Evolutionary conservation across 2,888 invertebrate species (phyloP).

Genomic region (Drosophila merina): DNA sequence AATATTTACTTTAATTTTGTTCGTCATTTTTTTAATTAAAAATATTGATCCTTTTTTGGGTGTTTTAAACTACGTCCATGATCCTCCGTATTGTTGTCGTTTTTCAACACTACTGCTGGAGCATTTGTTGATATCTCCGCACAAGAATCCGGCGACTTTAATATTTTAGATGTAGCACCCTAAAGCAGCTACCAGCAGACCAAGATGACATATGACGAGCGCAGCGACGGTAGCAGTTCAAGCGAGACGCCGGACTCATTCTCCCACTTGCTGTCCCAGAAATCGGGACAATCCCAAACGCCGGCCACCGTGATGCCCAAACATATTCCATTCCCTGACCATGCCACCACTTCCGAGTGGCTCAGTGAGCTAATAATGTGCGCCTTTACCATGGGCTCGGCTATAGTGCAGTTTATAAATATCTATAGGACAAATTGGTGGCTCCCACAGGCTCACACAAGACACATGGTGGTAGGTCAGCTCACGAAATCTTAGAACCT

Average conservation of each 20-base stretch:
- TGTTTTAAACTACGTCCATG: too few species aligned
- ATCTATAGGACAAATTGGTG: conserved; percentile 98
- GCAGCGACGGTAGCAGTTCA: conserved; percentile 65
- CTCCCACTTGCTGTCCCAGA: conserved; percentile 49
- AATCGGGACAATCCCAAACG: conserved; percentile 35
- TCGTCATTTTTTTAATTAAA: too few species aligned
- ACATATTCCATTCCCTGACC: conserved; percentile 92
- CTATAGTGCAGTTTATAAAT: conserved; percentile 96
- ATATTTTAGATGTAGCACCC: conserved; percentile 47
- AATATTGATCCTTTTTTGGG: too few species aligned
- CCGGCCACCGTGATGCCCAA: conserved; percentile 85
- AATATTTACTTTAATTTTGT: too few species aligned
- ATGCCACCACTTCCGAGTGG: conserved; percentile 91
- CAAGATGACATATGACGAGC: conserved; percentile 60
- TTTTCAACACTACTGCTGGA: conserved; percentile 14
- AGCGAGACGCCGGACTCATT: conserved; percentile 63
- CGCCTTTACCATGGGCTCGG: conserved; percentile 90
- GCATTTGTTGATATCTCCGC: conserved; percentile 22
- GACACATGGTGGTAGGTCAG: conserved; percentile 91
- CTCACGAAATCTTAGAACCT: too few species aligned
- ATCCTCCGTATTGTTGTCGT: not conserved
- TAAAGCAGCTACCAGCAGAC: not conserved
- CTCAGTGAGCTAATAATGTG: conserved; percentile 94
- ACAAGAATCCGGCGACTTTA: conserved; percentile 16
- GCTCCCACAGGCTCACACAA: conserved; percentile 95